Base-by-base conservation (phyloP, 2,797 vertebrate species). In the Brachyalestes nurse region DNA sequence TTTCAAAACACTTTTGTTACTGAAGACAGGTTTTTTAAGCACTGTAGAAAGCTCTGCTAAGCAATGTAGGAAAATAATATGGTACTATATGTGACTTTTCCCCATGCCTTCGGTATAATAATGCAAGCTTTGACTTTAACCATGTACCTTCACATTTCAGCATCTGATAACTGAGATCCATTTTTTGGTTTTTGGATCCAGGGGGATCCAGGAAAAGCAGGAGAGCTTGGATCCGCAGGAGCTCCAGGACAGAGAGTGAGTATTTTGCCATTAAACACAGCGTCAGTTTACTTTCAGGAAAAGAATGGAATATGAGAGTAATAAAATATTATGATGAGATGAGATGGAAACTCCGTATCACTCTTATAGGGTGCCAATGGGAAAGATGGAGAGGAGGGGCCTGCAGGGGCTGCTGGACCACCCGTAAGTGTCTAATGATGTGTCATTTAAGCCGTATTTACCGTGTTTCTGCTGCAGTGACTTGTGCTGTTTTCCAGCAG, bases 361-460 rank as follows among this genome's bases (percentile, higher is more conserved):
- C 53, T 51, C 40, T 87, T 72, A 40, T 87, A 99, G 98, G 98
- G 98, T 83, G 84, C 91, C 19, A 96, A 97, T 88, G 98, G 98
- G 73, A 99, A 99, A 95, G 96, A 99, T 13, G 98, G 98, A 75
- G 98, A 99, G 93, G 94, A 96, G 81, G 98, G 98, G 0, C 93
- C 97, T 49, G 95, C 96, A 0, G 97, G 98, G 81, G 92, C 96
- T 9, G 55, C 96, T 69, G 98, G 98, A 1, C 97, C 98, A 17
- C 89, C 95, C 53, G 98, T 99, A 93, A 88, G 95, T 93, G 89
- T 71, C 49, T 19, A 12, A 21, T 42, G n/a, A 73, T 51, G 7
- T 1, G 4, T 70, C 28, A 61, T 40, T 2, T 42, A 25, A 34
- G 53, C 38, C 8, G 17, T 23, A 62, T 55, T 4, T 67, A 28